Evolutionary conservation across 2,888 invertebrate species (phyloP), one percentile per base, ranked within the genome.

Genomic region (Cephus sareptanus): DNA sequence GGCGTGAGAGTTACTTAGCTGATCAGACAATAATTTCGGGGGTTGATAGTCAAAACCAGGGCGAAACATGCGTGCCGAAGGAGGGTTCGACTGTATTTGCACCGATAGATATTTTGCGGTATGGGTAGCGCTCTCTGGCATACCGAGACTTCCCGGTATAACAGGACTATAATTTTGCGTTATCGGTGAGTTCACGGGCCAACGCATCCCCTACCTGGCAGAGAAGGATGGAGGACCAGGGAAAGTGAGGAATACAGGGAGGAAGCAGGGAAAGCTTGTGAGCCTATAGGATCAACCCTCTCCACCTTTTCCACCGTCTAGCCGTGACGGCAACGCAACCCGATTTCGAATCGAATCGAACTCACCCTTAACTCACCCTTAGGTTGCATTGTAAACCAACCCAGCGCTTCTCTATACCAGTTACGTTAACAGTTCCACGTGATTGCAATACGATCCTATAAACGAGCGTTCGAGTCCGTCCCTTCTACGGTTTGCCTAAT

Each of bases 131-230:
- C 73, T 77, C 81, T 81, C 77, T 81, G 75, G 82, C 84, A 77
- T 56, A 23, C 56, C 23, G 23, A 56, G 9, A 23, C 56, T 23
- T 9, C 23, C 23, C 9, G 9, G 9, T 34, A 80, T 83, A 78
- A 78, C 80, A 77, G 77, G 84, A 86, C 89, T 87, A 89, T 90
- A 90, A 90, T 89, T 90, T 87, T 89, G 88, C 87, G 89, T 90
- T 90, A 90, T 90, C 90, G 87, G 87, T 83, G 86, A 87, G 88
- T 90, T 90, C 89, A 90, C 90, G 89, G 90, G 80, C 90, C 87
- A 90, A 88, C 87, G 90, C 89, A 83, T 87, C 85, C 85, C 83
- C 85, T 84, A 81, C 83, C 82, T 85, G 78, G 76, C 69, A 74
- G 34, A 76, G 74, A 79, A 79, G 79, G 75, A 73, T 82, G 80